Percentiles rank a stretch among this genome's conserved stretches.
phyloP scores from a whole-genome alignment of 1,140 invertebrate genomes.

The Drosophila mojavensis region DNA sequence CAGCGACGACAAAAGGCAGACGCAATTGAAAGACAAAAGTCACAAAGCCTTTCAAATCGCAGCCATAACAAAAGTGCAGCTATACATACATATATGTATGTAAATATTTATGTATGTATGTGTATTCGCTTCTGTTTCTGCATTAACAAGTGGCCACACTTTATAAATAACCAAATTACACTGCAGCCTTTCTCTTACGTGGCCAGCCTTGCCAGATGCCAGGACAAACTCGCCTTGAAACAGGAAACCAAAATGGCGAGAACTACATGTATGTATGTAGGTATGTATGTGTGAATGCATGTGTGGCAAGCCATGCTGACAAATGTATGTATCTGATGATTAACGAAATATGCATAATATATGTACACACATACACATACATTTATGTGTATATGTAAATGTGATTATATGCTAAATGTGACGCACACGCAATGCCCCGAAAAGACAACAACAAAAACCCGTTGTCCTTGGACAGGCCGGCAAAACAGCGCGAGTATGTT shows the following conservation, averaged over 20 bases:
- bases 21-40: slow-evolving; percentile 21
- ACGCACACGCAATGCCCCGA: slow-evolving; percentile 43
- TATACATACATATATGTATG: neutral
- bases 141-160: neutral
- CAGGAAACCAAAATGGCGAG: slow-evolving; percentile 12
- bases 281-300: neutral
- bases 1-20: slow-evolving; percentile 28
- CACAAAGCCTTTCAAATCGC: slow-evolving; percentile 37
- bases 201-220: slow-evolving; percentile 12
- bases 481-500: slow-evolving; percentile 32
- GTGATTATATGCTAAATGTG: slow-evolving; percentile 33
- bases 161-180: slow-evolving; percentile 1
- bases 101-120: neutral
- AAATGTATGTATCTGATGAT: neutral
- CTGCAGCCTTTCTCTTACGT: slow-evolving; percentile 19
- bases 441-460: slow-evolving; percentile 20
- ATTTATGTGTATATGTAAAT: slow-evolving; percentile 28
- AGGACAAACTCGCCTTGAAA: slow-evolving; percentile 14
- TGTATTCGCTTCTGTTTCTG: neutral
- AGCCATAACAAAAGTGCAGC: slow-evolving; percentile 5
- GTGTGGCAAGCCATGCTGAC: slow-evolving; percentile 2
- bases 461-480: slow-evolving; percentile 42
- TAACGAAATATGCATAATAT: slow-evolving; percentile 19
- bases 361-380: slow-evolving; percentile 27
- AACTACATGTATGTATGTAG: neutral